Conservation (phyloP, 2,113 vertebrate genomes). For the Percina caprodes region DNA sequence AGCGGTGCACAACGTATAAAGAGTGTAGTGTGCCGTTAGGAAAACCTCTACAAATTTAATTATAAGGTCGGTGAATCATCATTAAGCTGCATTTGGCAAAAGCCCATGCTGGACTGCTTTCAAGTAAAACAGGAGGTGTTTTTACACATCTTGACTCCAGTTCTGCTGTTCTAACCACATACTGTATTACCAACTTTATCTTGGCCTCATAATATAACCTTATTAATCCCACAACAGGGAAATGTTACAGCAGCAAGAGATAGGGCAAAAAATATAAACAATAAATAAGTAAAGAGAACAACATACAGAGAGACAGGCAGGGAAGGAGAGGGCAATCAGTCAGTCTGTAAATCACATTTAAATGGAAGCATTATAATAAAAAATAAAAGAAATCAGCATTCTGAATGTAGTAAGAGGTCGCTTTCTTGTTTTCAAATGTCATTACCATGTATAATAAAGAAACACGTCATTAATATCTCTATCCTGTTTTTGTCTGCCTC, state of each 20-base stretch:
- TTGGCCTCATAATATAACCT: neutral
- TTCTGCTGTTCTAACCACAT: neutral
- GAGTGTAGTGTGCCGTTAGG: neutral
- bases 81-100: neutral
- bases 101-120: neutral
- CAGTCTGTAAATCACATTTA: neutral
- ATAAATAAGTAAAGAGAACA: too few relatives aligned
- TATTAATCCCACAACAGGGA: too few relatives aligned
- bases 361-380: neutral
- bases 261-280: too few relatives aligned
- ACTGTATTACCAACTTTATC: neutral
- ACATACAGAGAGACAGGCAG: too few relatives aligned
- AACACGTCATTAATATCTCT: neutral
- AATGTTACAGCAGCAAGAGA: too few relatives aligned
- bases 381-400: neutral
- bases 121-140: neutral
- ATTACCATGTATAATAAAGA: neutral
- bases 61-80: neutral
- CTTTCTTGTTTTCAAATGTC: neutral
- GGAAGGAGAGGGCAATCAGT: too few relatives aligned
- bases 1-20: neutral
- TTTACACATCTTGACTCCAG: neutral
- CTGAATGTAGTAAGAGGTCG: neutral
- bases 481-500: neutral
- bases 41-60: neutral